Evolutionary conservation across 2,888 invertebrate species (phyloP).

Genomic region (Philhelius pedissequus): DNA sequence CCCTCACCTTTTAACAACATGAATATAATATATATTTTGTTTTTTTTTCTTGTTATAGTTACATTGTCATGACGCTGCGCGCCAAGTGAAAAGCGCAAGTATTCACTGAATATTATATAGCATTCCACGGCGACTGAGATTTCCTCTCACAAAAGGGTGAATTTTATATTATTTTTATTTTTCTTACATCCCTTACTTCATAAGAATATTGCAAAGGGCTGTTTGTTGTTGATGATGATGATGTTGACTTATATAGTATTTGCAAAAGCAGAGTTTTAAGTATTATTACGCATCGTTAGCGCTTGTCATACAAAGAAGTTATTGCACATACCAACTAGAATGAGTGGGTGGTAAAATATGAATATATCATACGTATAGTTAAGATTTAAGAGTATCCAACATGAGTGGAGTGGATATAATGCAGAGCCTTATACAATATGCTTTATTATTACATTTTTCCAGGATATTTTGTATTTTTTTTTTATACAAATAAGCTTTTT

Average conservation of each 20-base stretch:
- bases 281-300: conserved; percentile 69
- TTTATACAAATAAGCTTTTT: too few relatives aligned
- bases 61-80: conserved; percentile 51
- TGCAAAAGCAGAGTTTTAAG: conserved; percentile 64
- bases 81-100: conserved; percentile 56
- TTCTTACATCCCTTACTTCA: conserved; percentile 19
- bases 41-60: conserved; percentile 23
- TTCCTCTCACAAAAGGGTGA: conserved; percentile 39
- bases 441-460: too few relatives aligned
- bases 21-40: conserved; percentile 27
- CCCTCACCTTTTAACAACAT: conserved; percentile 55
- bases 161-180: conserved; percentile 40
- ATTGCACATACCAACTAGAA: neutral
- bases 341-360: conserved; percentile 7
- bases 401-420: neutral
- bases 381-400: neutral
- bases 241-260: conserved; percentile 69
- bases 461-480: too few relatives aligned
- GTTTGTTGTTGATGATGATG: conserved; percentile 32
- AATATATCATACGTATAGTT: neutral
- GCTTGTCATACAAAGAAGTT: conserved; percentile 59
- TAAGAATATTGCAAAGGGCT: conserved; percentile 14
- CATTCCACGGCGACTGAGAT: neutral
- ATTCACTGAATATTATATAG: conserved; percentile 53
- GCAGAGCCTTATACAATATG: neutral